Conservation (phyloP, 2,888 invertebrate species). For the Hemicrepidius hirtus region DNA sequence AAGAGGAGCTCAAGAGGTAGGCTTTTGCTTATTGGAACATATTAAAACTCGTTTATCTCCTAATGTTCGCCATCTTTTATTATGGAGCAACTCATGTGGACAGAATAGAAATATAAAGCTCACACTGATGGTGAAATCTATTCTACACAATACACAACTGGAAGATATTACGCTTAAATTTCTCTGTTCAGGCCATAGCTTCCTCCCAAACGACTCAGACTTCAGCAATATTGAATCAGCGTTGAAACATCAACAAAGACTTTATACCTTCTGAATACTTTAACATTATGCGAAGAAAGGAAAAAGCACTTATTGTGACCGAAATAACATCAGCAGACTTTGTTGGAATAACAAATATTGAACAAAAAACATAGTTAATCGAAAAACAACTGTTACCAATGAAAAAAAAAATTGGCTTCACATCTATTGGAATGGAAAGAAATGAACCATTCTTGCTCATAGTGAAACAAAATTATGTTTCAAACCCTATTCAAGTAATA, state of each 20-base stretch:
- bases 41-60: slow-evolving; percentile 42
- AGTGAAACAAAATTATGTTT: slow-evolving; percentile 2
- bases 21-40: slow-evolving; percentile 54
- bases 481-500: neutral
- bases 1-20: slow-evolving; percentile 59
- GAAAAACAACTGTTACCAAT: neutral
- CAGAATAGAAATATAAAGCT: slow-evolving; percentile 57
- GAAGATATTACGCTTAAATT: slow-evolving; percentile 2
- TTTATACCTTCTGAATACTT: slow-evolving; percentile 6
- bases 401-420: slow-evolving; percentile 7
- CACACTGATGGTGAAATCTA: slow-evolving; percentile 49
- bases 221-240: slow-evolving; percentile 27
- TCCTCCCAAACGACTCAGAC: slow-evolving; percentile 15
- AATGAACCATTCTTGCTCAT: slow-evolving; percentile 15
- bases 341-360: slow-evolving; percentile 5
- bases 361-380: neutral
- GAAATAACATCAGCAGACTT: slow-evolving; percentile 6
- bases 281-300: neutral
- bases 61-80: slow-evolving; percentile 49
- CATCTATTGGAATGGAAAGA: slow-evolving; percentile 20
- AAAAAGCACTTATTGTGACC: neutral
- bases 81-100: slow-evolving; percentile 56
- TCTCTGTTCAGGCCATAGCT: slow-evolving; percentile 17
- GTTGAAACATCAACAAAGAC: slow-evolving; percentile 16
- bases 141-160: slow-evolving; percentile 3